Conservation (phyloP, 2,888 invertebrate species). For the Tryphoninae sp. region DNA sequence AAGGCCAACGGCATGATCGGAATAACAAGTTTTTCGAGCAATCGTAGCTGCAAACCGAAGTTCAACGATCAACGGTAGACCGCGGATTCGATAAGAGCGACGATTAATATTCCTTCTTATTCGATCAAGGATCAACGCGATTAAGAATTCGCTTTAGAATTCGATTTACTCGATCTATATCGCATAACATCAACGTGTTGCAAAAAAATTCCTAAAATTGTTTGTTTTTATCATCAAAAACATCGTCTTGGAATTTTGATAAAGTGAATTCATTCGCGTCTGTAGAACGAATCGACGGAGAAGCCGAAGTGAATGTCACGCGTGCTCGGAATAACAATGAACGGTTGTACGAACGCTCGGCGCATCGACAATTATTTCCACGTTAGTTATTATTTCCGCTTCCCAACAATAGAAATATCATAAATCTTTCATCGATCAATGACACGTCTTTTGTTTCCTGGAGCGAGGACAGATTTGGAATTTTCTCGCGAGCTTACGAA, state of each 20-base stretch:
- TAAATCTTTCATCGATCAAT: constrained; percentile 24
- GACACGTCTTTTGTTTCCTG: constrained; percentile 42
- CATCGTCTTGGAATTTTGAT: constrained; percentile 26
- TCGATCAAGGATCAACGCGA: too few relatives aligned
- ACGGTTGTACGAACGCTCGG: constrained; percentile 27
- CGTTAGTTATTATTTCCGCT: constrained; percentile 42
- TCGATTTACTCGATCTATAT: too few relatives aligned
- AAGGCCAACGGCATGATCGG: too few relatives aligned
- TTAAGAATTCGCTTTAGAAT: too few relatives aligned
- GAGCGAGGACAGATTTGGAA: constrained; percentile 24
- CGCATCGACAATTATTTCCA: constrained; percentile 60
- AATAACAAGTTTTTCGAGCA: too few relatives aligned
- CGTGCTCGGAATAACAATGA: constrained; percentile 50
- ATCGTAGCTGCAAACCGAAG: too few relatives aligned
- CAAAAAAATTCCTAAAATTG: too few relatives aligned
- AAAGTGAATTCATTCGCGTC: constrained; percentile 42
- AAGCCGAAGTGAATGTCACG: constrained; percentile 56
- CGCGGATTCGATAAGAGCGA: too few relatives aligned
- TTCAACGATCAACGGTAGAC: too few relatives aligned
- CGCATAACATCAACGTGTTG: too few relatives aligned
- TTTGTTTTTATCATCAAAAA: not conserved
- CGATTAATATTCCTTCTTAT: too few relatives aligned
- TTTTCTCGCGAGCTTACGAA: constrained; percentile 17
- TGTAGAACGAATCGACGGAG: constrained; percentile 49
- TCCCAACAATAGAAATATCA: constrained; percentile 32